Conservation (phyloP, 2,888 invertebrate genomes). For the Caenorhabditis japonica region DNA sequence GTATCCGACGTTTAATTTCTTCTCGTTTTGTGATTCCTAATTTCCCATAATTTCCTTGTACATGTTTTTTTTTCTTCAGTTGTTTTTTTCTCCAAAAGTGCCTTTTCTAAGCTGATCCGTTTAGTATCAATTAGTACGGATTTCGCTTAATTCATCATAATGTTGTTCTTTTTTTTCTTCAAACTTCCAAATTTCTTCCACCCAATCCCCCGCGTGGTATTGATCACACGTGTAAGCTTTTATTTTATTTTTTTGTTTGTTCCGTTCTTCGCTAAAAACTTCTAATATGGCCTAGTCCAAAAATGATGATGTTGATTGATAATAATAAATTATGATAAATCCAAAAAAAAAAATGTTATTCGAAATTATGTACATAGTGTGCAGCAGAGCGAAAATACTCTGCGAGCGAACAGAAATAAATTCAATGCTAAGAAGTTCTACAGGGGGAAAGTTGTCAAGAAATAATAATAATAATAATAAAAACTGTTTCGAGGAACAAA, state of each 20-base stretch:
- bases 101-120: constrained; percentile 8
- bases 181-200: background rate
- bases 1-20: constrained; percentile 61
- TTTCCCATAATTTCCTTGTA: constrained; percentile 4
- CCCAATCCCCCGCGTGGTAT: constrained; percentile 52
- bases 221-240: constrained; percentile 52
- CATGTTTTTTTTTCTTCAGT: constrained; percentile 14
- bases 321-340: constrained; percentile 9
- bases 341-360: constrained; percentile 14
- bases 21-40: constrained; percentile 20
- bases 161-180: background rate
- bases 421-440: constrained; percentile 3
- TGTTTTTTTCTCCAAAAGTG: constrained; percentile 11
- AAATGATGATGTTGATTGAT: no score
- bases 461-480: no score
- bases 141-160: background rate
- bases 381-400: background rate
- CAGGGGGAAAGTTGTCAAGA: no score
- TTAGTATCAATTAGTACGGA: constrained; percentile 12
- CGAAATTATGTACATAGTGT: constrained; percentile 34
- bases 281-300: background rate
- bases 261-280: background rate
- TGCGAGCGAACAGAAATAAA: no score
- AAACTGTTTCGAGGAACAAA: no score
- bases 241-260: constrained; percentile 4